A percentile compares a stretch with the other conserved stretches of the same genome.
Evolutionary conservation across 2,797 vertebrate genomes (phyloP).

Genomic region (Thripadectes ignobilis): DNA sequence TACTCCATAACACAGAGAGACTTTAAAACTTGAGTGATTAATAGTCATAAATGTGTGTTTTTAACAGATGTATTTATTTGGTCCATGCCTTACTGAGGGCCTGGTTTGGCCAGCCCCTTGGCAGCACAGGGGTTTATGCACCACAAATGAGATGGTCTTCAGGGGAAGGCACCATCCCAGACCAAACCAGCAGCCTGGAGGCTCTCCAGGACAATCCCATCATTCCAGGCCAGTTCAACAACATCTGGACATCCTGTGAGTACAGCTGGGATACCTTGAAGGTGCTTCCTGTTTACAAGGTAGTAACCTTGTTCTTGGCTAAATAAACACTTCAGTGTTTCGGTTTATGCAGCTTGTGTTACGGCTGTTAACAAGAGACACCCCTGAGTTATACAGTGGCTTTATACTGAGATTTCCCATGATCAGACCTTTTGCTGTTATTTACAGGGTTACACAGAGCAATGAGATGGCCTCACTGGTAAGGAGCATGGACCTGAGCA

Average conservation of each 20-base stretch:
- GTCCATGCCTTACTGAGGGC: fast-evolving
- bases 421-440: neutral
- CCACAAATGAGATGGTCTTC: neutral
- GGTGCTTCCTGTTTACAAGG: constrained; percentile 4
- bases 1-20: neutral
- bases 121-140: neutral
- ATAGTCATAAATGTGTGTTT: neutral
- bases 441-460: neutral
- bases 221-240: neutral
- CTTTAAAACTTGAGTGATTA: neutral
- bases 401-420: neutral
- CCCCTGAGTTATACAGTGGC: neutral
- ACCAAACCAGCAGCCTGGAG: neutral
- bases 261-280: neutral
- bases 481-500: neutral
- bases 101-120: neutral
- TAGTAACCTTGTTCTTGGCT: neutral
- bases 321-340: neutral
- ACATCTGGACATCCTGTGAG: neutral
- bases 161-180: neutral
- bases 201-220: neutral
- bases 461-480: neutral
- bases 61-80: neutral
- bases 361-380: neutral
- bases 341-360: neutral